Evolutionary conservation across 1,140 invertebrate genomes (phyloP).

Genomic region (Cydia amplana): DNA sequence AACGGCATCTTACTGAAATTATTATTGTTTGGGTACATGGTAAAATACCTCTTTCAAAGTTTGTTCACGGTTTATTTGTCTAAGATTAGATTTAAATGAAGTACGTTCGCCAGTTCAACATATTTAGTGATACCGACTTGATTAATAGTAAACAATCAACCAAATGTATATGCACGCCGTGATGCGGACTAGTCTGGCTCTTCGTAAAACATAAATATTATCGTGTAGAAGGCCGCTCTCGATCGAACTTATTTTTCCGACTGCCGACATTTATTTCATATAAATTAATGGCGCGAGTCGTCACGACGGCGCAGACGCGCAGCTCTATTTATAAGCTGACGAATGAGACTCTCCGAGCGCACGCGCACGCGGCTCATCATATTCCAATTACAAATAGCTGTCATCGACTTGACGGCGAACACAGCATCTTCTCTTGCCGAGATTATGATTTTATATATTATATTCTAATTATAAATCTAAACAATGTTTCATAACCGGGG

Average conservation of each 20-base stretch:
- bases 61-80: background rate
- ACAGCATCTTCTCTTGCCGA: constrained; percentile 58
- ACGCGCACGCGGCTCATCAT: constrained; percentile 75
- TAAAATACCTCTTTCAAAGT: background rate
- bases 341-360: constrained; percentile 76
- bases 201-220: constrained; percentile 79
- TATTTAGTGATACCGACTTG: constrained; percentile 17
- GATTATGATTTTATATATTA: constrained; percentile 35
- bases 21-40: constrained; percentile 44
- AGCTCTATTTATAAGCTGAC: constrained; percentile 78
- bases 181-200: constrained; percentile 56
- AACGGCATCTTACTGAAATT: constrained; percentile 52
- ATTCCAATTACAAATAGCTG: constrained; percentile 79
- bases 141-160: constrained; percentile 23
- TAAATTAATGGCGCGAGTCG: constrained; percentile 79
- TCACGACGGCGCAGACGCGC: constrained; percentile 78
- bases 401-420: constrained; percentile 64
- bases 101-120: background rate
- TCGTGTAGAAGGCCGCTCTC: constrained; percentile 74
- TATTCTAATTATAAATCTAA: constrained; percentile 53
- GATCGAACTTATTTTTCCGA: constrained; percentile 76
- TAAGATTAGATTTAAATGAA: constrained; percentile 12
- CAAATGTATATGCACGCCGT: constrained; percentile 37
- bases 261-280: constrained; percentile 79
- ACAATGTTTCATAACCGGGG: background rate